Conservation (phyloP, 2,113 vertebrate genomes). For the Myrmophylax atrothorax region DNA sequence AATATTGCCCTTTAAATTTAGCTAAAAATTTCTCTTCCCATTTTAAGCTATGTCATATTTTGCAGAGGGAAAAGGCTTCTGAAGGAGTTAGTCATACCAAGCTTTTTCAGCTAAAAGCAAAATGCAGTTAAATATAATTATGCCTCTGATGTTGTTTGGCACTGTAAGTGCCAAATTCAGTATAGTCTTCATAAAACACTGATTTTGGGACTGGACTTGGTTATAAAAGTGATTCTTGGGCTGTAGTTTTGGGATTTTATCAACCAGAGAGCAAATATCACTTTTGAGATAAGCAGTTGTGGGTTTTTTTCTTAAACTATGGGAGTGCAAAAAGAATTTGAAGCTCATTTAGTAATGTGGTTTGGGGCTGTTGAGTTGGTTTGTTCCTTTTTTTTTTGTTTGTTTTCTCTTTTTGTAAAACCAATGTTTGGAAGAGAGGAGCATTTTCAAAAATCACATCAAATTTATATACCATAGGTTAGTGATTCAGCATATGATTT, state of each 20-base stretch:
- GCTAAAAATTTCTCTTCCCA: background rate
- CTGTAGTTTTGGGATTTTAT: background rate
- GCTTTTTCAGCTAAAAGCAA: conserved; percentile 28
- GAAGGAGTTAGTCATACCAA: background rate
- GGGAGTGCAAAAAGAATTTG: background rate
- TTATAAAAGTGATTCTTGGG: background rate
- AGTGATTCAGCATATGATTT: background rate
- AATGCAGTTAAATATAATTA: background rate
- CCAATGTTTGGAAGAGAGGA: background rate
- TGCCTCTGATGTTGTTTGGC: background rate
- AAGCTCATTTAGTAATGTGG: background rate
- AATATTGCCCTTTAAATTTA: background rate
- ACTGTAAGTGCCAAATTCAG: background rate
- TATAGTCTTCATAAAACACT: background rate
- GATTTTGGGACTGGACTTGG: background rate
- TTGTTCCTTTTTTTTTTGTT: background rate
- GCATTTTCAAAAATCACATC: background rate
- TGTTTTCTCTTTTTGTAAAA: background rate
- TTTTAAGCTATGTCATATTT: background rate
- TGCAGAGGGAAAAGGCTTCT: background rate
- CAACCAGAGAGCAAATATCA: background rate
- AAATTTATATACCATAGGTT: background rate
- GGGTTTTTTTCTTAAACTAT: background rate
- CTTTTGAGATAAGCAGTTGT: background rate
- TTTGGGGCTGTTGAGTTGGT: background rate